Percentiles rank a stretch among this genome's conserved stretches.
These are phyloP conservation scores for Holothuria scabra DNA, from an alignment of 53 echinoderm and acorn worm species.

Conservation along the genomic window DNA sequence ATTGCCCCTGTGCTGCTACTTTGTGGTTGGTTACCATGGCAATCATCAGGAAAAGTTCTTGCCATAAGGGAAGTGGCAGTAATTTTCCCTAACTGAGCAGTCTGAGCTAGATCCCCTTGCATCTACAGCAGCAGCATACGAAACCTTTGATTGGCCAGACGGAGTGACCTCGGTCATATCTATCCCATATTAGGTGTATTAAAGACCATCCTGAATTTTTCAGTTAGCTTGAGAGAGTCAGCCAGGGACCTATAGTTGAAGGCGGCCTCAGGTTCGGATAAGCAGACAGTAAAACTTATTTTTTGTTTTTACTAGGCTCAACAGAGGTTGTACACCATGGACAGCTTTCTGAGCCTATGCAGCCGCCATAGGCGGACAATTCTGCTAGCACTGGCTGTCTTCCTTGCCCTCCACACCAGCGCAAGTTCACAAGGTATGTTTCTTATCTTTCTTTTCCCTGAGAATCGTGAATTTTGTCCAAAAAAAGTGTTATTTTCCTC, in stretches of 20 bases:
- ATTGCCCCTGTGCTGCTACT: conserved; percentile 15
- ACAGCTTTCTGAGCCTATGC: conserved; percentile 80
- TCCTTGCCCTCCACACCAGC: conserved; percentile 46
- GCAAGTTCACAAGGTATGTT: conserved; percentile 69
- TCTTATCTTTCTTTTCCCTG: conserved; percentile 3
- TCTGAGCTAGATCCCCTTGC: conserved; percentile 25
- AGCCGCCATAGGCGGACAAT: conserved; percentile 71
- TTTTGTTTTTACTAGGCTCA: conserved; percentile 58
- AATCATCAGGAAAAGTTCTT: conserved; percentile 9
- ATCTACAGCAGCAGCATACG: conserved; percentile 25
- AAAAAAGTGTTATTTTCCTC: conserved; percentile 8
- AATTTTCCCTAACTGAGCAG: conserved; percentile 50
- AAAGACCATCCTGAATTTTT: conserved; percentile 64
- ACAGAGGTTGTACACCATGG: conserved; percentile 85
- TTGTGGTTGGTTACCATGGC: conserved; percentile 46
- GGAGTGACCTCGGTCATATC: conserved; percentile 64
- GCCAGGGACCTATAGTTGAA: conserved; percentile 72
- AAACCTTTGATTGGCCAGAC: conserved; percentile 68
- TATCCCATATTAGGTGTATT: conserved; percentile 82
- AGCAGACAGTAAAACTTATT: conserved; percentile 46
- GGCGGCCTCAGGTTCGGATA: conserved; percentile 51
- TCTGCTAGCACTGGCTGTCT: conserved; percentile 59
- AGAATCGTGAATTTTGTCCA: neutral
- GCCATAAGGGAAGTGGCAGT: conserved; percentile 52
- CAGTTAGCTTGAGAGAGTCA: conserved; percentile 66